Evolutionary conservation across 2,888 invertebrate species (phyloP).

Genomic region (Schizotus pectinicornis): DNA sequence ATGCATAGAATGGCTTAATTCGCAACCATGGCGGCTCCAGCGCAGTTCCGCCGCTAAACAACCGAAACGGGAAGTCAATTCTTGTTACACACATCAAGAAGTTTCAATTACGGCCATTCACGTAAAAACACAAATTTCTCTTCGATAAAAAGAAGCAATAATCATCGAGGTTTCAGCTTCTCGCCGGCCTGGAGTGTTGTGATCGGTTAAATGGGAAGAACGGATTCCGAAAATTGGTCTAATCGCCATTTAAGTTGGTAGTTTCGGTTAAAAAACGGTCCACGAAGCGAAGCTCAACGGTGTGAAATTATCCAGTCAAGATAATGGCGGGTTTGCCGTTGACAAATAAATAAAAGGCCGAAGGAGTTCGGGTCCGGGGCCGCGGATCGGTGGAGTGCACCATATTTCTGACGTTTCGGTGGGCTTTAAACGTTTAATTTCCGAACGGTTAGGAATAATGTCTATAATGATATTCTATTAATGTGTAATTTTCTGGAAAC

Average conservation of each 20-base stretch:
- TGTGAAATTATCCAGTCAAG: constrained; percentile 23
- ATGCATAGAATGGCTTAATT: constrained; percentile 44
- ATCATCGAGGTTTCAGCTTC: no score
- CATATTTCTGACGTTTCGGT: constrained; percentile 29
- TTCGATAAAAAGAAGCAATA: no score
- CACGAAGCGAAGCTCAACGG: constrained; percentile 1
- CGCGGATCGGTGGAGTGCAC: constrained; percentile 26
- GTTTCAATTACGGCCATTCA: no score
- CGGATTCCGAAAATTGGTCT: no score
- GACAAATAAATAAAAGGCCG: constrained; percentile 29
- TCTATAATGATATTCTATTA: constrained; percentile 32
- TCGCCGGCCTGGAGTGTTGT: no score
- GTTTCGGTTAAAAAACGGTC: no score
- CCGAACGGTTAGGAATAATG: constrained; percentile 34
- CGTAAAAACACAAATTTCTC: no score
- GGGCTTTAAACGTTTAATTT: constrained; percentile 35
- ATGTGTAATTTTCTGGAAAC: constrained; percentile 41
- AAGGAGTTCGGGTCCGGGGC: background rate
- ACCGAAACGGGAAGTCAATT: no score
- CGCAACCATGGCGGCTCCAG: background rate
- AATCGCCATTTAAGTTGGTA: no score
- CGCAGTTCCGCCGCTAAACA: no score
- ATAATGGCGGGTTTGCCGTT: constrained; percentile 18
- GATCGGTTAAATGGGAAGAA: no score
- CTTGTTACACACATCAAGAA: no score